A percentile compares a stretch with the other conserved stretches of the same genome.
phyloP scores from a whole-genome alignment of 2,113 vertebrate genomes.

The Epinephelus lanceolatus region DNA sequence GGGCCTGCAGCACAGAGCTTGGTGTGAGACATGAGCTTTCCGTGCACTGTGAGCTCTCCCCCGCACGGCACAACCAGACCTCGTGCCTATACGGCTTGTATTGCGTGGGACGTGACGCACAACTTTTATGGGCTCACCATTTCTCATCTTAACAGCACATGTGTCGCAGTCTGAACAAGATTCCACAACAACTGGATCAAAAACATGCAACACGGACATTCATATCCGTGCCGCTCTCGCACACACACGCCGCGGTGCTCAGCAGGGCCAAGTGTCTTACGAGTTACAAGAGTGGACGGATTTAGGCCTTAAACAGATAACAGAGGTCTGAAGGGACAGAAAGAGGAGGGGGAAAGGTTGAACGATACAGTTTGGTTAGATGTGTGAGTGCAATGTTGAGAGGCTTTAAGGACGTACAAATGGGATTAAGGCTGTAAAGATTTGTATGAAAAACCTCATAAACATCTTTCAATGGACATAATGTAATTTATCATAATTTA shows the following conservation, averaged over 20 bases:
- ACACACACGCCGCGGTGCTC: conserved; percentile 28
- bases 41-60: conserved; percentile 74
- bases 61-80: conserved; percentile 80
- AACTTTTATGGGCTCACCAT: conserved; percentile 71
- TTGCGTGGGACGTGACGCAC: conserved; percentile 79
- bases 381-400: neutral
- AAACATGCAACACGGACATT: conserved; percentile 63
- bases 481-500: neutral
- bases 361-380: neutral
- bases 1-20: conserved; percentile 75
- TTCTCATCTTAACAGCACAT: conserved; percentile 78
- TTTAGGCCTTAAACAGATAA: conserved; percentile 44
- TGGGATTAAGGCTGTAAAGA: neutral
- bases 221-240: conserved; percentile 38
- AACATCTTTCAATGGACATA: neutral
- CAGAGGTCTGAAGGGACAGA: neutral
- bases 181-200: conserved; percentile 75
- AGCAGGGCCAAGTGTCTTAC: conserved; percentile 49
- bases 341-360: neutral
- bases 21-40: conserved; percentile 79
- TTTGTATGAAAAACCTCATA: conserved; percentile 1
- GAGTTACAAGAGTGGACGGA: conserved; percentile 27
- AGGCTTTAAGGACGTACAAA: neutral
- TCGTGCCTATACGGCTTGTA: conserved; percentile 66
- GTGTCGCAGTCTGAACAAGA: conserved; percentile 75